Conservation (phyloP, 2,888 invertebrate genomes). For the Trichogramma dendrolimi region DNA sequence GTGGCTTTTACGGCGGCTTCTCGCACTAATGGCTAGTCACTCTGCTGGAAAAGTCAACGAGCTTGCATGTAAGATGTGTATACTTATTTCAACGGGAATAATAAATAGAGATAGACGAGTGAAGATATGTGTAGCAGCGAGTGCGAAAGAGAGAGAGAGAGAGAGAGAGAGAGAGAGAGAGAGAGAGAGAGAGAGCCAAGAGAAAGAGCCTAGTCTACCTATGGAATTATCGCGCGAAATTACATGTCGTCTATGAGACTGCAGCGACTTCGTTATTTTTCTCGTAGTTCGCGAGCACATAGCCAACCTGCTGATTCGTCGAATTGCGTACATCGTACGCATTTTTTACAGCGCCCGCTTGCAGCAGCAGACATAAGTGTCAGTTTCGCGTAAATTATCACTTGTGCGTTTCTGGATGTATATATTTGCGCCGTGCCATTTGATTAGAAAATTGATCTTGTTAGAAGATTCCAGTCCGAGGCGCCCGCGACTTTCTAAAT, state of each 20-base stretch:
- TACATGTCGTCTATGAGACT: constrained; percentile 40
- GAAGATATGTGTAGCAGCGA: constrained; percentile 31
- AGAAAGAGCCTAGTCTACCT: constrained; percentile 9
- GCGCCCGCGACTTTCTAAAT: too few relatives aligned
- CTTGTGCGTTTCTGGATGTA: too few relatives aligned
- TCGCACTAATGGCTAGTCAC: constrained; percentile 11
- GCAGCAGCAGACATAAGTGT: not conserved
- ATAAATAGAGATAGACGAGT: constrained; percentile 47
- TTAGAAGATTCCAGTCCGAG: too few relatives aligned
- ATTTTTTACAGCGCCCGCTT: not conserved
- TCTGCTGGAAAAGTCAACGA: constrained; percentile 13
- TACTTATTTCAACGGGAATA: constrained; percentile 38
- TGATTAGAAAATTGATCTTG: too few relatives aligned
- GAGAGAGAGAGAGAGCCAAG: constrained; percentile 4
- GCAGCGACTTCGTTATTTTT: constrained; percentile 19
- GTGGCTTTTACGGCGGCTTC: not conserved
- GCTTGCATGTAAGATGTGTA: not conserved
- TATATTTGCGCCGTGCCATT: too few relatives aligned
- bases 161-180: not conserved
- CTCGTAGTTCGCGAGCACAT: not conserved
- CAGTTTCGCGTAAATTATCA: constrained; percentile 4
- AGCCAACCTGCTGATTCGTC: constrained; percentile 2
- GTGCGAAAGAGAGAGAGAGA: constrained; percentile 10
- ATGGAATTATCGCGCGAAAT: constrained; percentile 44
- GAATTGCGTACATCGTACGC: not conserved